Base-by-base conservation (phyloP, 2,797 vertebrate genomes). In the Cossypha caffra region DNA sequence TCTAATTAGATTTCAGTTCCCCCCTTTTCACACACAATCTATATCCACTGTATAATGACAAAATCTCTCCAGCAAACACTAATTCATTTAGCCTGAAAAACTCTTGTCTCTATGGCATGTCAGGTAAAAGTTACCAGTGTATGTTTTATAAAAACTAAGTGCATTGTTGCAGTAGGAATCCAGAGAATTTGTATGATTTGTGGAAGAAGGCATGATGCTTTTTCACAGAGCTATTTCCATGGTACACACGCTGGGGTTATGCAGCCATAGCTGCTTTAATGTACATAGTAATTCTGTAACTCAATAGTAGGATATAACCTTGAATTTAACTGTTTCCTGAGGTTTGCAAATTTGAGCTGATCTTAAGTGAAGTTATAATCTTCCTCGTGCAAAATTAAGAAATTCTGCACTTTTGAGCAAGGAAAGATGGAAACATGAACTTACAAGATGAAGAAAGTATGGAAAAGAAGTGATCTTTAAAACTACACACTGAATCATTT, bases 1-100 rank as follows among this genome's bases (percentile, higher is more conserved):
- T 97, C 98, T 98, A 98, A 98, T 98, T 98, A 97, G 94, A 96
- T 97, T 97, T 98, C 97, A 93, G 84, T 86, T 96, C 64, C 91
- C 90, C 88, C 66, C 28, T 40, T 88, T 86, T 73, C 74, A 86
- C 76, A 84, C 19, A 83, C 73, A 75, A 91, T 97, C 91, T 76
- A 71, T 88, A 94, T 76, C 88, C 79, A 52, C 66, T 77, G 29
- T 93, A 92, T 23, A 45, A 52, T 83, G 62, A 48, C 94, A 94
- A 96, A 96, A 93, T 88, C 88, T 51, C 29, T 93, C 86, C 83
- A 72, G 67, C 40, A 77, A 81, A 79, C 73, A 88, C 77, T 47
- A 90, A 93, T 67, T 92, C 48, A 29, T 63, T 88, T 83, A 66
- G 71, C 63, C 78, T 82, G n/a, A 88, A 86, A 90, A 92, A 81